phyloP scores from a whole-genome alignment of 2,113 vertebrate species.

The Siphamia tubifer region DNA sequence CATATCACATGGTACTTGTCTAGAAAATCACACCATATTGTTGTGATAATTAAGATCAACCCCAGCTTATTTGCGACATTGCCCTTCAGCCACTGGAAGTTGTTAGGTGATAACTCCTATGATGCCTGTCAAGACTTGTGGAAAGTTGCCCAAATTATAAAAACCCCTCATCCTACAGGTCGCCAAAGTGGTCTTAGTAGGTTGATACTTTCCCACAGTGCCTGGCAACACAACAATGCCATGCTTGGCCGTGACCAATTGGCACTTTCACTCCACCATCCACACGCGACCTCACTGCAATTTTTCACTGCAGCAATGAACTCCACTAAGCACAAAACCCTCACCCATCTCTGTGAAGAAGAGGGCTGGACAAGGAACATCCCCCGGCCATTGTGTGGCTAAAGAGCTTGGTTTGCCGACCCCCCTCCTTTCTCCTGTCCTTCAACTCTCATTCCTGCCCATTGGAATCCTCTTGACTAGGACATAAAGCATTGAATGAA shows the following conservation, averaged over 20 bases:
- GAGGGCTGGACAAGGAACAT: slow-evolving; percentile 77
- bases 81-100: slow-evolving; percentile 61
- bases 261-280: slow-evolving; percentile 91
- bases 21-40: neutral
- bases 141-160: slow-evolving; percentile 82
- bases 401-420: slow-evolving; percentile 70
- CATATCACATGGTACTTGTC: neutral
- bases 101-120: slow-evolving; percentile 76
- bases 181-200: slow-evolving; percentile 82
- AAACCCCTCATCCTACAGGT: slow-evolving; percentile 82
- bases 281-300: slow-evolving; percentile 95
- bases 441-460: slow-evolving; percentile 84
- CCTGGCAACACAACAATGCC: slow-evolving; percentile 86
- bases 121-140: slow-evolving; percentile 85
- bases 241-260: slow-evolving; percentile 91
- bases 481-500: slow-evolving; percentile 95
- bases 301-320: slow-evolving; percentile 97
- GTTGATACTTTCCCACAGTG: slow-evolving; percentile 85
- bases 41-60: neutral
- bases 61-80: slow-evolving; percentile 11
- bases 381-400: slow-evolving; percentile 72
- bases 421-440: slow-evolving; percentile 89
- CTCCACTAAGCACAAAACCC: slow-evolving; percentile 76
- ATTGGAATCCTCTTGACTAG: slow-evolving; percentile 85
- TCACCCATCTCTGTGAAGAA: slow-evolving; percentile 72